phyloP scores from a whole-genome alignment of 2,113 vertebrate species.

The Callaeas wilsoni region DNA sequence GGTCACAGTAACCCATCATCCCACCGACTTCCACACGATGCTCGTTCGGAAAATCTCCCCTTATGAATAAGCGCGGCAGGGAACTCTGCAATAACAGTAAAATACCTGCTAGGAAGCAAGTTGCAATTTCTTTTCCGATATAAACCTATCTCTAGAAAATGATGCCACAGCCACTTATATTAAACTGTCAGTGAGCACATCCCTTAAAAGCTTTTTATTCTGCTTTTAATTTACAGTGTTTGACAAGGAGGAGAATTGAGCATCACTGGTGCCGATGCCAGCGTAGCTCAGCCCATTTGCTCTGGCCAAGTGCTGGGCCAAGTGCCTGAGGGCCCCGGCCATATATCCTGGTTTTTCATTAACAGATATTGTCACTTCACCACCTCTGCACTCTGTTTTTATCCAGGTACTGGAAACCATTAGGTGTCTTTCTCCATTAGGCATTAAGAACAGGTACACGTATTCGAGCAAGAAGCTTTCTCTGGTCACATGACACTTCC shows the following conservation, averaged over 20 bases:
- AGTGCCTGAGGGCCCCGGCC: background rate
- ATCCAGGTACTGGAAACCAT: background rate
- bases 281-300: background rate
- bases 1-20: background rate
- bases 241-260: constrained; percentile 40
- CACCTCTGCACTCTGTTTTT: background rate
- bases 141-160: constrained; percentile 34
- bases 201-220: constrained; percentile 52
- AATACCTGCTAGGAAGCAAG: background rate
- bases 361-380: constrained; percentile 5
- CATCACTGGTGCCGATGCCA: background rate
- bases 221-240: background rate
- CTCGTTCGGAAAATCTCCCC: background rate
- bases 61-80: fast-evolving
- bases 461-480: background rate
- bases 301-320: background rate
- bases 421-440: background rate
- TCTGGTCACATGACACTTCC: background rate
- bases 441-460: background rate
- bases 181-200: constrained; percentile 44
- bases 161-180: constrained; percentile 23
- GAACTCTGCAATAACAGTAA: background rate
- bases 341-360: background rate
- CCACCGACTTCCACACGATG: fast-evolving
- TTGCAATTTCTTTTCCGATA: constrained; percentile 2